Evolutionary conservation across 2,113 vertebrate species (phyloP).

Genomic region (Pseudorectes ferrugineus): DNA sequence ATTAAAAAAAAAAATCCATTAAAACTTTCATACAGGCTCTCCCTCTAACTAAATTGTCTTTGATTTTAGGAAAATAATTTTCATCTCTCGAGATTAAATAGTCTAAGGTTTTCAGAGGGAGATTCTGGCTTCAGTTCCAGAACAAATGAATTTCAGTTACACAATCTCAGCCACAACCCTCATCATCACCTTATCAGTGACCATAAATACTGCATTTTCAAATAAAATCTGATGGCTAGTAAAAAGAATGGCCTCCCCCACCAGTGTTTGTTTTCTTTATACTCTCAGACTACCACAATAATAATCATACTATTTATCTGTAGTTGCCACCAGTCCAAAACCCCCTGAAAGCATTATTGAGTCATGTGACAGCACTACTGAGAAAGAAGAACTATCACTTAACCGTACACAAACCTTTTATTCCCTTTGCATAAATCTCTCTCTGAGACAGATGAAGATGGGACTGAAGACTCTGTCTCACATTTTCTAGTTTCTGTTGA

Average conservation of each 20-base stretch:
- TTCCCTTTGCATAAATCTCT: constrained; percentile 75
- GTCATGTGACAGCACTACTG: neutral
- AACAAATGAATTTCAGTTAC: neutral
- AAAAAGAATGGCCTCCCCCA: neutral
- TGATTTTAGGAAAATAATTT: neutral
- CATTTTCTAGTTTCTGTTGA: constrained; percentile 74
- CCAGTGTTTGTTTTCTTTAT: neutral
- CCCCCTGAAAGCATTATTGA: neutral
- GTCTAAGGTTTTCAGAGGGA: neutral
- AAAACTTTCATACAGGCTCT: neutral
- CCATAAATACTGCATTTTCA: neutral
- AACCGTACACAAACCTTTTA: constrained; percentile 74
- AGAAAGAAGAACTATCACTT: neutral
- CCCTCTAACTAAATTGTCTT: neutral
- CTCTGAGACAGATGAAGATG: constrained; percentile 75
- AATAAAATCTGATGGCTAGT: neutral
- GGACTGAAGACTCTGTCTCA: constrained; percentile 75
- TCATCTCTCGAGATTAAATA: neutral
- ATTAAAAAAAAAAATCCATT: neutral
- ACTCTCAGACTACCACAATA: neutral
- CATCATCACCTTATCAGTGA: neutral
- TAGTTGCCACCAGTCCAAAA: neutral
- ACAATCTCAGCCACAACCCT: neutral
- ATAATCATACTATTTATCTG: neutral
- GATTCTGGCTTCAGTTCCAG: neutral